These are phyloP conservation scores for Dendrocopos noguchii DNA, from an alignment of 2,113 vertebrate species.

Conservation along the genomic window DNA sequence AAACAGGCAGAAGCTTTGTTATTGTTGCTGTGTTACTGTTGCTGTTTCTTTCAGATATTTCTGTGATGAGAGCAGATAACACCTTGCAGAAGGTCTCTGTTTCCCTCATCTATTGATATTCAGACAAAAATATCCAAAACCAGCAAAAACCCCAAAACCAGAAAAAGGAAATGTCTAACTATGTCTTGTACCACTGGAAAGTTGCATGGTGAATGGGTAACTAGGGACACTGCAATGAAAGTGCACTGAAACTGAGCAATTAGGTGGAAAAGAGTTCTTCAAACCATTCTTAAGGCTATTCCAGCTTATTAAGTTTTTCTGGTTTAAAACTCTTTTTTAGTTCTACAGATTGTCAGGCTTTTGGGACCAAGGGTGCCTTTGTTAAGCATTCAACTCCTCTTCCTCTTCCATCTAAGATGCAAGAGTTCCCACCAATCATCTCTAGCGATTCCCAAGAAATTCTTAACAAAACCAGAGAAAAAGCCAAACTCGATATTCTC, in stretches of 20 bases:
- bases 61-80: neutral
- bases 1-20: neutral
- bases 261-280: neutral
- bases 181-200: neutral
- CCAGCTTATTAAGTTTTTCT: neutral
- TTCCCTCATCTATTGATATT: neutral
- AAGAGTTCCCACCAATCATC: slow-evolving; percentile 8
- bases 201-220: neutral
- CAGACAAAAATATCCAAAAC: neutral
- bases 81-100: neutral
- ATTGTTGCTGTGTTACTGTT: neutral
- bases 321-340: neutral
- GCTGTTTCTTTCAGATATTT: neutral
- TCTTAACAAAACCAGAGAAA: neutral
- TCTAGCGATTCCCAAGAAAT: slow-evolving; percentile 4
- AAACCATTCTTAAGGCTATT: neutral
- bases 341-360: neutral
- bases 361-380: neutral
- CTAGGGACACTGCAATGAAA: neutral
- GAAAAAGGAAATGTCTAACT: neutral
- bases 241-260: neutral
- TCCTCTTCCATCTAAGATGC: slow-evolving; percentile 28
- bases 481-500: neutral
- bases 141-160: too few relatives aligned
- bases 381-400: neutral